Conservation (phyloP, 2,797 vertebrate species). For the Acipenser transmontanus region DNA sequence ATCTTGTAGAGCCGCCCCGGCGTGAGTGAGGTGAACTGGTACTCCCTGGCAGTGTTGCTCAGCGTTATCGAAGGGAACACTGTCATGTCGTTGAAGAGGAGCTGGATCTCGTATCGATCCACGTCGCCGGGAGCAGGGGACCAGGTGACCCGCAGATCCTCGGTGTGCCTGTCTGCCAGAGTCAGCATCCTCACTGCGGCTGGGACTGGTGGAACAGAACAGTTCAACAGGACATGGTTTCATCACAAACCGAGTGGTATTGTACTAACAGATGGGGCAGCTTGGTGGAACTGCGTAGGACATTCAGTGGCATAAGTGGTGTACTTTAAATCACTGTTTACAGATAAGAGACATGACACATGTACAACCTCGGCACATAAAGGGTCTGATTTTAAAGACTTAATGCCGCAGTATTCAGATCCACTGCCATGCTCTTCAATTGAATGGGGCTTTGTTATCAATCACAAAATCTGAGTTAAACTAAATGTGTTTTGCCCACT, state of each 20-base stretch:
- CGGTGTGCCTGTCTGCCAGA: conserved; percentile 61
- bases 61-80: conserved; percentile 84
- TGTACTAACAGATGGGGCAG: too few species aligned
- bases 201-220: conserved; percentile 62
- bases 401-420: too few species aligned
- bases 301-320: not conserved
- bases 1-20: conserved; percentile 92
- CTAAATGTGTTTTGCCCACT: too few species aligned
- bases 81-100: conserved; percentile 92
- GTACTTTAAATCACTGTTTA: not conserved
- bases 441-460: too few species aligned
- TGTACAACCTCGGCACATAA: too few species aligned
- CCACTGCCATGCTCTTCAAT: too few species aligned
- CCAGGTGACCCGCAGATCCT: conserved; percentile 79
- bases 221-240: not conserved
- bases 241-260: too few species aligned
- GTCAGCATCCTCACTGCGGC: conserved; percentile 71
- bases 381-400: too few species aligned
- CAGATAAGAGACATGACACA: too few species aligned
- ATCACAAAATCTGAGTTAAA: too few species aligned
- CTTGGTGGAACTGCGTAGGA: too few species aligned
- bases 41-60: conserved; percentile 61
- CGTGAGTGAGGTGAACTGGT: conserved; percentile 75
- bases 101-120: conserved; percentile 90
- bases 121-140: conserved; percentile 75